These are phyloP conservation scores for Nyctibius grandis DNA, from an alignment of 2,797 vertebrate genomes.

Conservation along the genomic window DNA sequence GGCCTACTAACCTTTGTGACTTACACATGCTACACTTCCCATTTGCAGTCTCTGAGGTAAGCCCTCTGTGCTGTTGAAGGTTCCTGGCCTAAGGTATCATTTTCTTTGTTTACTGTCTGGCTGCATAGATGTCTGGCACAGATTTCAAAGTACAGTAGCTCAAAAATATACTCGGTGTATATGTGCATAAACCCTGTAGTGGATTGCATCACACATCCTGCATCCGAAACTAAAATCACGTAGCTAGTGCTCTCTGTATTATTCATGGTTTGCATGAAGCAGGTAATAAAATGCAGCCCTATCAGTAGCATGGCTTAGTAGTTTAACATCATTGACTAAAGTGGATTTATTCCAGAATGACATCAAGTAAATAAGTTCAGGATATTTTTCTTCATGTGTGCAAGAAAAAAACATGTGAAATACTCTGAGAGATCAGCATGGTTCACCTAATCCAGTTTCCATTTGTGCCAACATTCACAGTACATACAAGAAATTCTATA, in stretches of 20 bases:
- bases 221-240: not conserved
- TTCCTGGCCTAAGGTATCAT: conserved; percentile 51
- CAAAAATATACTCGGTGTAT: conserved; percentile 7
- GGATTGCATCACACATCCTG: conserved; percentile 34
- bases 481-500: conserved; percentile 6
- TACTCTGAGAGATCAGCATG: not conserved
- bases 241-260: not conserved
- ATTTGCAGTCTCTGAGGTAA: conserved; percentile 34
- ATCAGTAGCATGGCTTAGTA: not conserved
- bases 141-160: conserved; percentile 58
- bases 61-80: not conserved
- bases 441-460: conserved; percentile 1
- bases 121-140: conserved; percentile 62
- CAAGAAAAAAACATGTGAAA: not conserved
- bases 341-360: conserved; percentile 13
- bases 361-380: not conserved
- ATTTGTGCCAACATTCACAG: not conserved
- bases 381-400: not conserved
- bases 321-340: not conserved
- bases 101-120: conserved; percentile 66
- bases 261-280: not conserved
- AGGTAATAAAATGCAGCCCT: not conserved
- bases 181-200: not conserved
- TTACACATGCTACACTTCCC: not conserved
- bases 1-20: conserved; percentile 52